Conservation (phyloP, 1,140 invertebrate genomes). For the Tetramorium alpestre region DNA sequence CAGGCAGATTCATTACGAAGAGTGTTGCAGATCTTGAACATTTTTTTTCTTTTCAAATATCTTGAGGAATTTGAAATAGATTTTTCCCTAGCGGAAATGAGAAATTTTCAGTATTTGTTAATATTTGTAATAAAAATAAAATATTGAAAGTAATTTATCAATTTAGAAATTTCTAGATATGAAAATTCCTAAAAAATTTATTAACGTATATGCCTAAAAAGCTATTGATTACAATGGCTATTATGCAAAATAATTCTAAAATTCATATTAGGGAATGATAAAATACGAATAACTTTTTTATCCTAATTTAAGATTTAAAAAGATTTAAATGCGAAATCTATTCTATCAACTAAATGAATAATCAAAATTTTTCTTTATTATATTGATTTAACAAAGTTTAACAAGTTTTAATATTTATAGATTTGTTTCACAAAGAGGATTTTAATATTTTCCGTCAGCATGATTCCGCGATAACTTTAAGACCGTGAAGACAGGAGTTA, state of each 20-base stretch:
- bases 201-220: not conserved
- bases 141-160: not conserved
- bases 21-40: not conserved
- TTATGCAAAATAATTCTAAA: not conserved
- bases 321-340: not conserved
- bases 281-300: not conserved
- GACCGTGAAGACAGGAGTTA: not conserved
- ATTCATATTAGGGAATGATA: not conserved
- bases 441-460: not conserved
- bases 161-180: not conserved
- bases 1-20: not conserved
- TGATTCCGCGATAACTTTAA: not conserved
- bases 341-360: not conserved
- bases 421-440: not conserved
- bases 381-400: not conserved
- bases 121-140: not conserved
- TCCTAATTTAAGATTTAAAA: not conserved
- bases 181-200: not conserved
- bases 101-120: not conserved
- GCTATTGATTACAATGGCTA: not conserved
- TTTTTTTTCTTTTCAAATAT: not conserved
- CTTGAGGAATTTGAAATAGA: not conserved
- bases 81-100: not conserved
- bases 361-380: not conserved
- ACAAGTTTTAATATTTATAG: too few relatives aligned